Evolutionary conservation across 2,113 vertebrate genomes (phyloP).

Genomic region (Ahaetulla prasina): DNA sequence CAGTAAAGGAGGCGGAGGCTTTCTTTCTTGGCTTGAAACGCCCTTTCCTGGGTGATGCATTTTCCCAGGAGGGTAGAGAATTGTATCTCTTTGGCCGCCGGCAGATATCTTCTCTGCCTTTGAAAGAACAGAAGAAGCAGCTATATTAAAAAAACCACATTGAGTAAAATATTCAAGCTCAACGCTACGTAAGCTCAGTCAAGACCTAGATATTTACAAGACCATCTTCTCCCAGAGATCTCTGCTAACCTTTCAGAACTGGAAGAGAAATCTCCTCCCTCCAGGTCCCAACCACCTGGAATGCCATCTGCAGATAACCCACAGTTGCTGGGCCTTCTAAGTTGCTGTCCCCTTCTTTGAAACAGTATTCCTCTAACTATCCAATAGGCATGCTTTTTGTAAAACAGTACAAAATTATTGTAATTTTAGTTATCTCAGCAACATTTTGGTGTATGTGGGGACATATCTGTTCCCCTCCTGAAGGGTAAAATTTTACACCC

Average conservation of each 20-base stretch:
- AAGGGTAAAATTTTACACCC: background rate
- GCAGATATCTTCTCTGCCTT: slow-evolving; percentile 76
- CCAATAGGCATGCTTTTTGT: background rate
- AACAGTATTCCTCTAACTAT: background rate
- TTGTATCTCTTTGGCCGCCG: slow-evolving; percentile 62
- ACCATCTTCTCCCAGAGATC: background rate
- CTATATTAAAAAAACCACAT: background rate
- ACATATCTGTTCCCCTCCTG: background rate
- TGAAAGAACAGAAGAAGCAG: background rate
- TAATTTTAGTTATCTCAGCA: background rate
- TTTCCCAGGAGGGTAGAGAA: slow-evolving; percentile 79
- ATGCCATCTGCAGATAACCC: background rate
- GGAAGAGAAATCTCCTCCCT: background rate
- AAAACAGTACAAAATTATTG: background rate
- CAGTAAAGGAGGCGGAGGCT: slow-evolving; percentile 27
- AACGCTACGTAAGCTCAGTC: background rate
- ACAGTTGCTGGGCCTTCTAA: background rate
- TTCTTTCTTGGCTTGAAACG: slow-evolving; percentile 50
- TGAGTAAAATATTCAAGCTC: background rate
- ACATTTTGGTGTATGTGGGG: background rate
- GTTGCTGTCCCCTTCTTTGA: background rate
- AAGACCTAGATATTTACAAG: background rate
- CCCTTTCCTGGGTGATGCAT: slow-evolving; percentile 36
- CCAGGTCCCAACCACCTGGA: background rate
- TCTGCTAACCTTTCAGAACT: background rate